phyloP scores from a whole-genome alignment of 2,797 vertebrate genomes.

The Kryptopterus vitreolus region DNA sequence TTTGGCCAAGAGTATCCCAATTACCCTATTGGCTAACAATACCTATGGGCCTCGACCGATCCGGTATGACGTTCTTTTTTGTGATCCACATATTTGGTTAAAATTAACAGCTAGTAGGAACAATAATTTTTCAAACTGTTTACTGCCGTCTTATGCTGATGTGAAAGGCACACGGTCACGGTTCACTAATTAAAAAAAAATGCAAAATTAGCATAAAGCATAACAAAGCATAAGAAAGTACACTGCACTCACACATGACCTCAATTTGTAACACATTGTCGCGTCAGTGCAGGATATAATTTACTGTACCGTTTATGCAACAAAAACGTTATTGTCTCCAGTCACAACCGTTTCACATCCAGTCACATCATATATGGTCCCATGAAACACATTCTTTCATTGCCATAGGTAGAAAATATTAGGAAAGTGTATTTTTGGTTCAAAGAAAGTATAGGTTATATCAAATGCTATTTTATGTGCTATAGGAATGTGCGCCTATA shows the following conservation, averaged over 20 bases:
- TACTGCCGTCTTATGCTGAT: not conserved
- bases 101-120: not conserved
- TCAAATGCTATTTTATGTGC: not conserved
- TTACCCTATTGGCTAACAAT: too few species aligned
- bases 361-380: not conserved
- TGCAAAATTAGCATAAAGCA: not conserved
- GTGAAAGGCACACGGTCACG: not conserved
- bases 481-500: not conserved
- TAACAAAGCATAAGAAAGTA: not conserved
- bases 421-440: not conserved
- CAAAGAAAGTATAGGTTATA: not conserved
- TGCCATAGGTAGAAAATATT: not conserved
- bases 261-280: not conserved
- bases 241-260: constrained; percentile 1
- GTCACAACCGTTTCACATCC: not conserved
- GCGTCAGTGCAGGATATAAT: not conserved
- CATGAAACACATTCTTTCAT: not conserved
- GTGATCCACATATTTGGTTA: too few species aligned
- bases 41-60: too few species aligned
- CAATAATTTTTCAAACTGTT: not conserved
- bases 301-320: not conserved
- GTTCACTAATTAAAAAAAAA: not conserved
- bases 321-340: not conserved
- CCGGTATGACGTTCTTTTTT: too few species aligned
- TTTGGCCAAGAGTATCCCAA: too few species aligned